Evolutionary conservation across 2,797 vertebrate genomes (phyloP).

Genomic region (Notamacropus eugenii): DNA sequence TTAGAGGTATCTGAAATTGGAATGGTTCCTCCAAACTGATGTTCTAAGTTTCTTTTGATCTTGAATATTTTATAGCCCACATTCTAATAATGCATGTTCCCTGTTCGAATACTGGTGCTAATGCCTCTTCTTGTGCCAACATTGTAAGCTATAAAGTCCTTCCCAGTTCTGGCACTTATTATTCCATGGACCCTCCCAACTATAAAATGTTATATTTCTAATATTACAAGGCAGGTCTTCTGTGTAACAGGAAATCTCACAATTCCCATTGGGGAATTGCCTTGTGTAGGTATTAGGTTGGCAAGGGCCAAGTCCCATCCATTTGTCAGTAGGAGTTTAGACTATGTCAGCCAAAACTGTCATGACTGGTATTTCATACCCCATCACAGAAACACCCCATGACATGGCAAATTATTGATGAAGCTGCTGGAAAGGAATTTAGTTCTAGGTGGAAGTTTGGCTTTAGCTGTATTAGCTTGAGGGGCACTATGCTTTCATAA

Average conservation of each 20-base stretch:
- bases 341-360: constrained; percentile 64
- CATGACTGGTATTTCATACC: constrained; percentile 55
- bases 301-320: constrained; percentile 62
- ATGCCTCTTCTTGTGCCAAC: background rate
- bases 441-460: constrained; percentile 66
- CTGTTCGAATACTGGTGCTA: background rate
- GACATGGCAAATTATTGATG: constrained; percentile 69
- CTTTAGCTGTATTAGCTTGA: constrained; percentile 74
- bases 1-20: background rate
- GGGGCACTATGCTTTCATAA: constrained; percentile 69
- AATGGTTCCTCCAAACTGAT: background rate
- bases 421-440: constrained; percentile 75
- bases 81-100: background rate
- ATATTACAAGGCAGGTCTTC: background rate
- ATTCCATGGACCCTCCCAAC: background rate
- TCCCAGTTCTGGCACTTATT: background rate
- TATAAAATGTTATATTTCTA: background rate
- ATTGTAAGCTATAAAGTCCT: background rate
- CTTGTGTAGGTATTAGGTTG: constrained; percentile 70
- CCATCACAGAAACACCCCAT: constrained; percentile 57
- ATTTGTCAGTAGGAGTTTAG: constrained; percentile 76
- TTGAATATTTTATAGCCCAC: background rate
- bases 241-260: background rate
- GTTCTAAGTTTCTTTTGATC: background rate
- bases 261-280: constrained; percentile 42